phyloP scores from a whole-genome alignment of 2,888 invertebrate genomes.

The Tillus elongatus region DNA sequence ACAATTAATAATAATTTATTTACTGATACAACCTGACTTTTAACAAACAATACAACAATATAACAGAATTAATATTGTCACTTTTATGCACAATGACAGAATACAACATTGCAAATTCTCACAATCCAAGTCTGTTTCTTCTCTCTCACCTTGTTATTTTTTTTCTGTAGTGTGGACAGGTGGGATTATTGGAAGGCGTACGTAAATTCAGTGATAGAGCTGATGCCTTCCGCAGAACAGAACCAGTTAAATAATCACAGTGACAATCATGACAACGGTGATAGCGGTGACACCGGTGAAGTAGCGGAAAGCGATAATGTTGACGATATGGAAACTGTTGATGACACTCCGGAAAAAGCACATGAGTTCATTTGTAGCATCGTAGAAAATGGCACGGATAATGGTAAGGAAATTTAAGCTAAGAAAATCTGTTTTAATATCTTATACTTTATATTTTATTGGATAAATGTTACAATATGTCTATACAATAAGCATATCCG shows the following conservation, averaged over 20 bases:
- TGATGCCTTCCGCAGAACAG: conserved; percentile 39
- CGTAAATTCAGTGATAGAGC: conserved; percentile 58
- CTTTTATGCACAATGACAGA: too few species aligned
- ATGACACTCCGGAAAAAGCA: conserved; percentile 40
- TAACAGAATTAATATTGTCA: too few species aligned
- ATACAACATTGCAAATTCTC: too few species aligned
- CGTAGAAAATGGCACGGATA: conserved; percentile 37
- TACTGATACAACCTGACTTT: too few species aligned
- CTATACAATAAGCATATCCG: too few species aligned
- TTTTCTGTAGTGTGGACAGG: conserved; percentile 49
- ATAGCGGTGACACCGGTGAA: conserved; percentile 3
- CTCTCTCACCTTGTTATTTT: conserved; percentile 13
- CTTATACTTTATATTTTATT: too few species aligned
- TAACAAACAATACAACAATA: too few species aligned
- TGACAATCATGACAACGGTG: conserved; percentile 24
- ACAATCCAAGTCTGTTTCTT: too few species aligned
- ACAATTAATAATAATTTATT: too few species aligned
- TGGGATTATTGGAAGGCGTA: conserved; percentile 70
- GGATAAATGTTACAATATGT: too few species aligned
- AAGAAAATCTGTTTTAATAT: too few species aligned
- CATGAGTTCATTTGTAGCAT: conserved; percentile 41
- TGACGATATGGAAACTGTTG: conserved; percentile 29
- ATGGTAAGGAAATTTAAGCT: too few species aligned
- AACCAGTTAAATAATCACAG: conserved; percentile 19
- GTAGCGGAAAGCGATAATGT: conserved; percentile 13